phyloP scores from a whole-genome alignment of 2,888 invertebrate species.

The Chalcis sispes region DNA sequence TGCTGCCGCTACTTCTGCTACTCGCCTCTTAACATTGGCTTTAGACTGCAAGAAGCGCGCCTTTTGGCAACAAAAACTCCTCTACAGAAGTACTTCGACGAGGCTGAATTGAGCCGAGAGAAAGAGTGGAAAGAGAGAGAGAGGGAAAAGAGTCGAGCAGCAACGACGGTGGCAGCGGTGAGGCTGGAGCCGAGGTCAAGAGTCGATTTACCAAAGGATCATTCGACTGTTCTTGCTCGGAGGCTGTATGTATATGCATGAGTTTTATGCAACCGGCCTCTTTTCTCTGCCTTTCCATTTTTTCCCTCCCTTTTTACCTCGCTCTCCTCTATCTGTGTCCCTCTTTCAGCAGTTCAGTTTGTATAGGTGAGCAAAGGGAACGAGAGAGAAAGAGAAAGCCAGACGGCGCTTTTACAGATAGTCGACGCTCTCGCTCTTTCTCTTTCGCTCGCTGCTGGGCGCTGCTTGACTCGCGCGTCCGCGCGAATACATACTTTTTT shows the following conservation, averaged over 20 bases:
- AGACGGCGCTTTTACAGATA: neutral
- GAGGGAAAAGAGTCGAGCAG: conserved; percentile 9
- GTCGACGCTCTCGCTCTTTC: neutral
- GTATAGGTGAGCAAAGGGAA: neutral
- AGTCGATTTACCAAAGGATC: conserved; percentile 57
- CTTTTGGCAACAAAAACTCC: conserved; percentile 54
- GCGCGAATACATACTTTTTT: conserved; percentile 14
- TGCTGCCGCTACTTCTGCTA: conserved; percentile 27
- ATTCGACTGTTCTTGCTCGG: conserved; percentile 51
- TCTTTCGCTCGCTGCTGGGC: neutral
- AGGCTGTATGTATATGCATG: conserved; percentile 52
- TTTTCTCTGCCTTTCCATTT: conserved; percentile 28
- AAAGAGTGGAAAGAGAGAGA: neutral
- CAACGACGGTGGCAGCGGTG: too few species aligned
- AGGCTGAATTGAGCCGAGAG: conserved; percentile 39
- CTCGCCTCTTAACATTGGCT: conserved; percentile 48
- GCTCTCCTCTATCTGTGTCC: neutral
- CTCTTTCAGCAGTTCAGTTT: neutral
- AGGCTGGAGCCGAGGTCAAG: conserved; percentile 52
- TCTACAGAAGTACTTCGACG: conserved; percentile 48
- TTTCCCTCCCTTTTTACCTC: neutral
- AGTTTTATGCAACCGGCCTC: conserved; percentile 32
- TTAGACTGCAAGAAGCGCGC: conserved; percentile 50
- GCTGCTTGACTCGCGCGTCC: too few species aligned
- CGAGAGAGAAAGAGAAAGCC: neutral